Evolutionary conservation across 1,140 invertebrate species (phyloP).

Genomic region (Sarcophaga bullata): DNA sequence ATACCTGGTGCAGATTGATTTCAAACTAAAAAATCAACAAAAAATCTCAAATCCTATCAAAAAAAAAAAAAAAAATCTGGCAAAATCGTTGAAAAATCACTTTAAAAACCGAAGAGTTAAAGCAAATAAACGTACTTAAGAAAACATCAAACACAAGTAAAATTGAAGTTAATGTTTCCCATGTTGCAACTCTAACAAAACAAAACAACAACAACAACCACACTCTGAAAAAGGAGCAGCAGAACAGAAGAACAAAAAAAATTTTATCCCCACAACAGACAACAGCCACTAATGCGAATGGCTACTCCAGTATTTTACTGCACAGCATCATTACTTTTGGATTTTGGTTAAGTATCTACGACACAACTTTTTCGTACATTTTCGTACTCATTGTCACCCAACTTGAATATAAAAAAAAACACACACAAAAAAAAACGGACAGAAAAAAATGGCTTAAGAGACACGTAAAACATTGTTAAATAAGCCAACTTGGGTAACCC

Average conservation of each 20-base stretch:
- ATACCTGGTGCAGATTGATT: background rate
- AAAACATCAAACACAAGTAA: conserved; percentile 36
- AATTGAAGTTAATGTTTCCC: conserved; percentile 41
- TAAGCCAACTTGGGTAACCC: conserved; percentile 5
- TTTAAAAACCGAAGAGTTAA: background rate
- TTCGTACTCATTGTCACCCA: conserved; percentile 29
- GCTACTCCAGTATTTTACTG: background rate
- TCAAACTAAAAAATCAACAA: background rate
- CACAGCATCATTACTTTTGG: conserved; percentile 26
- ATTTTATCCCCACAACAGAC: conserved; percentile 18
- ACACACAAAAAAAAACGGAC: background rate
- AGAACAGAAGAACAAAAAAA: background rate
- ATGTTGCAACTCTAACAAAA: background rate
- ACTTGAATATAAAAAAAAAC: background rate
- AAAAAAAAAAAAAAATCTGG: background rate
- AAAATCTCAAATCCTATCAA: background rate
- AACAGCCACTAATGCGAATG: background rate
- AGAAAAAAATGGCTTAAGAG: background rate
- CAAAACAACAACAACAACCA: background rate
- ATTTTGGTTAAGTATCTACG: background rate
- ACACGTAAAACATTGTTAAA: conserved; percentile 23
- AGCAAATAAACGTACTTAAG: conserved; percentile 24
- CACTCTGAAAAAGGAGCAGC: conserved; percentile 5
- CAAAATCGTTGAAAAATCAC: conserved; percentile 2
- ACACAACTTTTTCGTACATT: no score